phyloP scores from a whole-genome alignment of 2,888 invertebrate species.

The Allygus modestus region DNA sequence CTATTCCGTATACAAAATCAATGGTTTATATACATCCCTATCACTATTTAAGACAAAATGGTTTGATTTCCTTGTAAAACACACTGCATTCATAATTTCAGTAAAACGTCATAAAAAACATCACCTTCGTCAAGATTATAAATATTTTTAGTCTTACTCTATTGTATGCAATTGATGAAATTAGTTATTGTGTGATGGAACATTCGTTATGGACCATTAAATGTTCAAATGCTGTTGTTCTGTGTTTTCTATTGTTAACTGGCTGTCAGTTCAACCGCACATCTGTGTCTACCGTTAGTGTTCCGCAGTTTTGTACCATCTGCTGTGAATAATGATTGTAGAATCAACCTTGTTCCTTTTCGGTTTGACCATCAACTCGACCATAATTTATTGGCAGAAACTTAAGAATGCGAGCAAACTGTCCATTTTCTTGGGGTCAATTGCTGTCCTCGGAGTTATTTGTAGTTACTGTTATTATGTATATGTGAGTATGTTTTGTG shows the following conservation, averaged over 20 bases:
- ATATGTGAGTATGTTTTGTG: constrained; percentile 1
- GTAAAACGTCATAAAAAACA: no score
- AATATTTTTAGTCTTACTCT: no score
- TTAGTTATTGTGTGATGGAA: no score
- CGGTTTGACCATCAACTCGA: background rate
- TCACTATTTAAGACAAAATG: no score
- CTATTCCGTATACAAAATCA: no score
- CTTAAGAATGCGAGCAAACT: background rate
- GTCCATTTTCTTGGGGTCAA: background rate
- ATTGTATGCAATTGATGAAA: no score
- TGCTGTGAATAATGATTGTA: background rate
- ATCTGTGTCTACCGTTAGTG: background rate
- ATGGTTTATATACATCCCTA: no score
- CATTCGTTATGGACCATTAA: background rate
- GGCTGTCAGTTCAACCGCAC: background rate
- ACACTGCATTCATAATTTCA: no score
- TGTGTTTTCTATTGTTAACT: background rate
- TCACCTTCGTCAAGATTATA: no score
- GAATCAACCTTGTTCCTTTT: background rate
- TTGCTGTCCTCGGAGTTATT: background rate
- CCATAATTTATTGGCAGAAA: background rate
- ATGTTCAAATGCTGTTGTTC: background rate
- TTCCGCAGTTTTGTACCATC: background rate
- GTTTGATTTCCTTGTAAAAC: no score
- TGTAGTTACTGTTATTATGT: background rate